Evolutionary conservation across 2,113 vertebrate species (phyloP).

Genomic region (Tupaia chinensis): DNA sequence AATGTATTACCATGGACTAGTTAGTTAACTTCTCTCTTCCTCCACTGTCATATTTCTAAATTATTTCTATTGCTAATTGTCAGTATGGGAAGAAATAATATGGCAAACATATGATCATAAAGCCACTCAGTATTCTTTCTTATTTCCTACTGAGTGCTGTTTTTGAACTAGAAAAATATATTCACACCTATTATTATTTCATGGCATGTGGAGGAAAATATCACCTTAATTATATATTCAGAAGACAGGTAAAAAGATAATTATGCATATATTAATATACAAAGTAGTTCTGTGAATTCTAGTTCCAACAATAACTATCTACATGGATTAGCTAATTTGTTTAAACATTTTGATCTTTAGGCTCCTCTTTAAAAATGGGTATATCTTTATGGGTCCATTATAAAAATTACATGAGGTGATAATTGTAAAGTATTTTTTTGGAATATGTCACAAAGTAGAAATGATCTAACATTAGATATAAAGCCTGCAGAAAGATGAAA

Average conservation of each 20-base stretch:
- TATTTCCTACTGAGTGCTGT: not conserved
- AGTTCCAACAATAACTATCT: slow-evolving; percentile 7
- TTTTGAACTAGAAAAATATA: not conserved
- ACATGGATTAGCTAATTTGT: not conserved
- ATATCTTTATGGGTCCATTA: not conserved
- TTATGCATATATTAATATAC: not conserved
- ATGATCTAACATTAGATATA: not conserved
- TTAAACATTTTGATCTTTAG: not conserved
- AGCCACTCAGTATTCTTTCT: not conserved
- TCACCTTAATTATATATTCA: slow-evolving; percentile 8
- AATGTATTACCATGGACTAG: not conserved
- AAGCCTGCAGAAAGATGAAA: not conserved
- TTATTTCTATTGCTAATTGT: not conserved
- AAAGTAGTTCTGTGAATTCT: not conserved
- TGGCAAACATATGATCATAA: not conserved
- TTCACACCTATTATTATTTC: slow-evolving; percentile 55
- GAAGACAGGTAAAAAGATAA: slow-evolving; percentile 1
- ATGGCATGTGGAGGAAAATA: slow-evolving; percentile 27
- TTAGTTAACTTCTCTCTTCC: not conserved
- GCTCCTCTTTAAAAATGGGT: not conserved
- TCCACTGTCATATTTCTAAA: not conserved
- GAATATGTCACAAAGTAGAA: not conserved
- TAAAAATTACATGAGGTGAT: not conserved
- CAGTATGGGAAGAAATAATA: not conserved
- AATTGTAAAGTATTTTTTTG: not conserved